Conservation (phyloP, 53 echinoderm and acorn worm species). For the Henricia sp. region DNA sequence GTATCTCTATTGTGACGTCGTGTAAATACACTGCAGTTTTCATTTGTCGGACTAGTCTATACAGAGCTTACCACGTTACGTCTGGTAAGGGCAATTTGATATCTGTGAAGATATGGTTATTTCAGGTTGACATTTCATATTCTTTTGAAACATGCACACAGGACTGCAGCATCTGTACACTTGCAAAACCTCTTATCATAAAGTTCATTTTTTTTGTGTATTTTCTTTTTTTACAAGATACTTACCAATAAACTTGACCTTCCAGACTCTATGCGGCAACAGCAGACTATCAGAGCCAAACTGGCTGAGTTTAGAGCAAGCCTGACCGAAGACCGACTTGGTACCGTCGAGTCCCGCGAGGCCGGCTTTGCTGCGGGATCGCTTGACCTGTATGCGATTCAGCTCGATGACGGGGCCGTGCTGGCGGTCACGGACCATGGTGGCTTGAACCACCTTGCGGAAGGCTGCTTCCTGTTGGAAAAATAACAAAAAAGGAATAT, state of each 20-base stretch:
- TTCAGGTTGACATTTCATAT: no score
- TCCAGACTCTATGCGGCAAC: constrained; percentile 96
- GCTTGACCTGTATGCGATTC: constrained; percentile 97
- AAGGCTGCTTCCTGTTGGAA: constrained; percentile 89
- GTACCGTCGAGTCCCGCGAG: constrained; percentile 96
- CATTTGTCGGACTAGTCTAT: no score
- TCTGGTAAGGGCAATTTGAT: no score
- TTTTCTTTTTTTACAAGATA: no score
- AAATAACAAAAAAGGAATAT: no score
- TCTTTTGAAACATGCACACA: no score
- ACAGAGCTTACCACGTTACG: no score
- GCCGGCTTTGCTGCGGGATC: constrained; percentile 96
- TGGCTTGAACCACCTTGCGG: constrained; percentile 95
- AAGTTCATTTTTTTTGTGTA: no score
- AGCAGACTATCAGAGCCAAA: constrained; percentile 92
- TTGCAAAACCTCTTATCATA: no score
- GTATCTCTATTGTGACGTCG: constrained; percentile 87
- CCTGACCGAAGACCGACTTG: constrained; percentile 99
- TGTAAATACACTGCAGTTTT: no score
- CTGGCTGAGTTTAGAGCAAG: constrained; percentile 88
- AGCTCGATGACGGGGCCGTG: constrained; percentile 95
- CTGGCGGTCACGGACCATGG: constrained; percentile 95
- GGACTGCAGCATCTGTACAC: no score
- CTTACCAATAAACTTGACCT: constrained; percentile 99
- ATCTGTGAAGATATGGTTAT: no score